A percentile compares a stretch with the other conserved stretches of the same genome.
Evolutionary conservation across 2,113 vertebrate species (phyloP).

Genomic region (Trachemys scripta): DNA sequence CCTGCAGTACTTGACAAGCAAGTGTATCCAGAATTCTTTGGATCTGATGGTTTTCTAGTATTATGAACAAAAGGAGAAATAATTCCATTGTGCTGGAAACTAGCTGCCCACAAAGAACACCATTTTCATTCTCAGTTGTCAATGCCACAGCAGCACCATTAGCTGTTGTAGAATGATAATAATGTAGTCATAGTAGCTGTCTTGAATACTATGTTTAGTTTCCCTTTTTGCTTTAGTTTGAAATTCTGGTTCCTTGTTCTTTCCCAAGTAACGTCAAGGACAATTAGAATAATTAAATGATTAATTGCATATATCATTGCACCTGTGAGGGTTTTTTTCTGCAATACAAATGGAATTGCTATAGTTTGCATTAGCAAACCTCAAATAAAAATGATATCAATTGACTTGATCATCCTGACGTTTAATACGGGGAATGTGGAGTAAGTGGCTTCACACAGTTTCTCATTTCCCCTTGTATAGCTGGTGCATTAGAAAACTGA

Average conservation of each 20-base stretch:
- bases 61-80: background rate
- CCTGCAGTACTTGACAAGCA: background rate
- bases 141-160: background rate
- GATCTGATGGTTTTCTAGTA: background rate
- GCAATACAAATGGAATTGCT: background rate
- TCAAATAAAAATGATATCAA: background rate
- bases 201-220: background rate
- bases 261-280: background rate
- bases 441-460: background rate
- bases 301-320: background rate
- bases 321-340: background rate
- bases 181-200: background rate
- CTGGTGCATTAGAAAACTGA: background rate
- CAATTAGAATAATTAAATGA: background rate
- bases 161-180: background rate
- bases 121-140: background rate
- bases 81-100: background rate
- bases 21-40: background rate
- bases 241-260: background rate
- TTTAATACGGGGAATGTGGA: background rate
- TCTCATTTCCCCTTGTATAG: background rate
- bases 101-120: background rate
- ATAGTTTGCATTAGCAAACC: background rate
- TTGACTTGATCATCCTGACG: background rate
- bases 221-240: rapidly evolving